Conservation (phyloP, 2,113 vertebrate genomes). For the Gavialis gangeticus region DNA sequence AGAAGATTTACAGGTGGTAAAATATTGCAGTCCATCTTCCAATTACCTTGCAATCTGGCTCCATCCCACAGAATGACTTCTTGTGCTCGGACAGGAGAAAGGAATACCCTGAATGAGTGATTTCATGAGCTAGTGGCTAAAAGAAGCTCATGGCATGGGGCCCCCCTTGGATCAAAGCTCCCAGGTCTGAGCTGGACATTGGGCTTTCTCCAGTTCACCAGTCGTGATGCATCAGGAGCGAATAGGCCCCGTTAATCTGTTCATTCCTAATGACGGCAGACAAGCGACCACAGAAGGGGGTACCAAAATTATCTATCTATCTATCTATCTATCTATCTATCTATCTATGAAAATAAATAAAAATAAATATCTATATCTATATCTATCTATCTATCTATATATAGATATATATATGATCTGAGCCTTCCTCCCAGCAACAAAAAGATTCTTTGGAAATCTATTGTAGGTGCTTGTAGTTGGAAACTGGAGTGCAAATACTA, state of each 20-base stretch:
- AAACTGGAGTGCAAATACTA: too few relatives aligned
- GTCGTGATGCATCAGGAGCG: background rate
- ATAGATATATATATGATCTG: background rate
- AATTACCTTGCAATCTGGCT: background rate
- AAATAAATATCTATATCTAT: background rate
- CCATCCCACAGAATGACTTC: background rate
- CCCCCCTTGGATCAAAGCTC: background rate
- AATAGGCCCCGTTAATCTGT: background rate
- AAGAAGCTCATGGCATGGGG: background rate
- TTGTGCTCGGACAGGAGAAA: background rate
- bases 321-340: too few relatives aligned
- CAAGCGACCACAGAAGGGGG: background rate
- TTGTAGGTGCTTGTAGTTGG: too few relatives aligned
- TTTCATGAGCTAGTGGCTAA: background rate
- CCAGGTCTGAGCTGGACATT: background rate
- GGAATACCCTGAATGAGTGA: background rate
- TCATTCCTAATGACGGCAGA: background rate
- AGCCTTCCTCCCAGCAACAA: background rate
- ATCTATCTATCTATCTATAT: too few relatives aligned
- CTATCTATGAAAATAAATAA: too few relatives aligned
- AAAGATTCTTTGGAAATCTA: background rate
- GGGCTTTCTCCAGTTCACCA: background rate
- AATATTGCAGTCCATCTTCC: too few relatives aligned
- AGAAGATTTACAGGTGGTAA: too few relatives aligned
- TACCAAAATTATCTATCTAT: background rate